Evolutionary conservation across 2,888 invertebrate species (phyloP).

Genomic region (Rhagophthalmus giganteus): DNA sequence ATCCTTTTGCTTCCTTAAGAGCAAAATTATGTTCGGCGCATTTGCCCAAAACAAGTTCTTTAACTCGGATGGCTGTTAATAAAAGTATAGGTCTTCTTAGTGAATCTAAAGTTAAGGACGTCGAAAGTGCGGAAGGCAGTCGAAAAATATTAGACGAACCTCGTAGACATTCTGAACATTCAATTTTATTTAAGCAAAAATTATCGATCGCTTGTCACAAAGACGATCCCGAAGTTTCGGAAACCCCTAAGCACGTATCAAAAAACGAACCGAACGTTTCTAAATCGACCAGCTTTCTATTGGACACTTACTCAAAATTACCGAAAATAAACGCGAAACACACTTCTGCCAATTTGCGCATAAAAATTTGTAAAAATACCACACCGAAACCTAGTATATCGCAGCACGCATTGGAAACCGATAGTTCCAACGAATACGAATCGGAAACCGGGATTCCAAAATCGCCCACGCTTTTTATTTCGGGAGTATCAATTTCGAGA

Average conservation of each 20-base stretch:
- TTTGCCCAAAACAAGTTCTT: constrained; percentile 53
- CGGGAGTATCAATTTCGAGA: constrained; percentile 61
- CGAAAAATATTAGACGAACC: constrained; percentile 24
- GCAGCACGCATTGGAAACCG: constrained; percentile 53
- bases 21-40: constrained; percentile 56
- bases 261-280: constrained; percentile 47
- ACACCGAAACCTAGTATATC: constrained; percentile 40
- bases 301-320: constrained; percentile 46
- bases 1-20: constrained; percentile 53
- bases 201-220: constrained; percentile 32
- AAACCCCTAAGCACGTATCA: constrained; percentile 45
- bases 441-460: constrained; percentile 62
- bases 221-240: constrained; percentile 35
- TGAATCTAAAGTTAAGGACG: constrained; percentile 43
- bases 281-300: constrained; percentile 52
- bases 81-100: constrained; percentile 53
- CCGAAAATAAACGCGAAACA: constrained; percentile 39
- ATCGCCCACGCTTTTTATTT: constrained; percentile 62
- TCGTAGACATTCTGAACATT: constrained; percentile 38
- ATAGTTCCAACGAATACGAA: constrained; percentile 60
- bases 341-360: constrained; percentile 49
- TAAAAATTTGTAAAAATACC: constrained; percentile 53
- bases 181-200: constrained; percentile 36
- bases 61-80: constrained; percentile 54
- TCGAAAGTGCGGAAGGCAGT: constrained; percentile 21